These are phyloP conservation scores for Cephus pulcher DNA, from an alignment of 2,888 invertebrate genomes.

Conservation along the genomic window DNA sequence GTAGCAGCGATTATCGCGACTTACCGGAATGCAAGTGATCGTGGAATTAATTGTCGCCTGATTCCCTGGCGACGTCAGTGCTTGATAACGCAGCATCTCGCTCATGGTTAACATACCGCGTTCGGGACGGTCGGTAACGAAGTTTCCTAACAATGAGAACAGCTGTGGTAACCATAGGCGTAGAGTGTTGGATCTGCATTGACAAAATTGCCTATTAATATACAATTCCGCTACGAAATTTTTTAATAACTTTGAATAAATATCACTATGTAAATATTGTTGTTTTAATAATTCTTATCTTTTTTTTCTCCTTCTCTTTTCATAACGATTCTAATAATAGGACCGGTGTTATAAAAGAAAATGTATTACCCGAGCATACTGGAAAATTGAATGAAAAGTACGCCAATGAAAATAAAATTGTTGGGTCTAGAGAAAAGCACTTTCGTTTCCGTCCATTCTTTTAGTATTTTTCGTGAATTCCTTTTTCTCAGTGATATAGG, in stretches of 20 bases:
- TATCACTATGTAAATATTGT: not conserved
- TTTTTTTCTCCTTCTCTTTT: too few relatives aligned
- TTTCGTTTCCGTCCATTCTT: slow-evolving; percentile 73
- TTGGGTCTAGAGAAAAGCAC: slow-evolving; percentile 76
- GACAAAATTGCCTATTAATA: too few relatives aligned
- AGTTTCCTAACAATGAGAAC: slow-evolving; percentile 70
- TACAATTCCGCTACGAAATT: too few relatives aligned
- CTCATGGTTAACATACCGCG: slow-evolving; percentile 50
- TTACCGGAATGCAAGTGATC: not conserved
- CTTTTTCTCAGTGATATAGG: slow-evolving; percentile 31
- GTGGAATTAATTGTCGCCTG: not conserved
- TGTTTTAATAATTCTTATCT: not conserved
- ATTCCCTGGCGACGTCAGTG: slow-evolving; percentile 9
- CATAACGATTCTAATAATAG: too few relatives aligned
- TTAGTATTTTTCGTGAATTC: slow-evolving; percentile 68
- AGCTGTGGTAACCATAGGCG: slow-evolving; percentile 91
- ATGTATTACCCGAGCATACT: slow-evolving; percentile 74
- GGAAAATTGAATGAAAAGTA: slow-evolving; percentile 75
- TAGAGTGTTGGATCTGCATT: slow-evolving; percentile 78
- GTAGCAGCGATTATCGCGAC: slow-evolving; percentile 3
- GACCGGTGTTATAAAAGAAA: too few relatives aligned
- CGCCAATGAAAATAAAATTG: slow-evolving; percentile 72
- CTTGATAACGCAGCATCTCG: slow-evolving; percentile 43
- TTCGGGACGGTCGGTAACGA: slow-evolving; percentile 17
- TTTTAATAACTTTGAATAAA: not conserved